Conservation (phyloP, 2,797 vertebrate species). For the Eulemur albifrons region DNA sequence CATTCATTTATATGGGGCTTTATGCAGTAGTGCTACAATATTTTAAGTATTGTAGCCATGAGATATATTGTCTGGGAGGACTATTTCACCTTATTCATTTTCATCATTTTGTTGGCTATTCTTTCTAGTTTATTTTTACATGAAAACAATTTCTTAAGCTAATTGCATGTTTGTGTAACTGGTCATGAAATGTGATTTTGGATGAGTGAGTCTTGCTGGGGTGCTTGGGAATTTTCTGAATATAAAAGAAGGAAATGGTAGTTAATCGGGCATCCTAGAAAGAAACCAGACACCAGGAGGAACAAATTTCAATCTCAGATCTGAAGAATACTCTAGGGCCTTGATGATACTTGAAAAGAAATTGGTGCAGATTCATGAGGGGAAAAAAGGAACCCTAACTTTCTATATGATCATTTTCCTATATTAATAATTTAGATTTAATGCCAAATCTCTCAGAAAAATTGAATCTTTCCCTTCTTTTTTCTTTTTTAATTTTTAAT, state of each 20-base stretch:
- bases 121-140: not conserved
- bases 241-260: conserved; percentile 53
- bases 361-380: not conserved
- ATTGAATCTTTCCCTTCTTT: not conserved
- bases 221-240: conserved; percentile 25
- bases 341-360: conserved; percentile 1
- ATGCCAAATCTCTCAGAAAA: not conserved
- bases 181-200: not conserved
- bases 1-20: not conserved
- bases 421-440: not conserved
- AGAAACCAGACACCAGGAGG: not conserved
- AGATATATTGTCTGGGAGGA: not conserved
- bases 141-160: not conserved
- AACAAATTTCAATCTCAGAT: not conserved
- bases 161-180: not conserved
- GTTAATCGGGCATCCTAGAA: not conserved
- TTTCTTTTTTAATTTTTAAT: no score
- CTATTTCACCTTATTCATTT: not conserved
- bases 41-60: not conserved
- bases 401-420: not conserved
- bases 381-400: not conserved
- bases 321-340: not conserved
- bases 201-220: not conserved
- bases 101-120: not conserved
- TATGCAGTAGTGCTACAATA: no score